Evolutionary conservation across 64 coral and sea anemone genomes (phyloP).

Genomic region (Astreopora myriophthalma): DNA sequence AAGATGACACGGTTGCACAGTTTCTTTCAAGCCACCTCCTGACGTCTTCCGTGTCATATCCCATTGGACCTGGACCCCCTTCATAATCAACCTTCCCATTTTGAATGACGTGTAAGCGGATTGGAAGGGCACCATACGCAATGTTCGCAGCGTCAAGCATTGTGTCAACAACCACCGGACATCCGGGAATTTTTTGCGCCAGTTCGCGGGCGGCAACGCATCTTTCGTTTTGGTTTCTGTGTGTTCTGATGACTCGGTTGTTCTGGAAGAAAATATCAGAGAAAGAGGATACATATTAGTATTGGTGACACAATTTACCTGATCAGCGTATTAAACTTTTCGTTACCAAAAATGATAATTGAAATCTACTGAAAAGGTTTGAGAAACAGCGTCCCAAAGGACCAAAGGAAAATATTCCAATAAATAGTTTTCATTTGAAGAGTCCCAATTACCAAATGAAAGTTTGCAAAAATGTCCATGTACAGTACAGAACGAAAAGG

Average conservation of each 20-base stretch:
- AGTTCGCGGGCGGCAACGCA: constrained; percentile 63
- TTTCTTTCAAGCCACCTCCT: constrained; percentile 37
- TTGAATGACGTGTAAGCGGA: constrained; percentile 71
- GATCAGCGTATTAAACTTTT: no score
- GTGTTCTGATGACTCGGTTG: constrained; percentile 56
- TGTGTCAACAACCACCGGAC: constrained; percentile 73
- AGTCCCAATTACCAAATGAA: no score
- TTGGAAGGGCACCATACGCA: constrained; percentile 72
- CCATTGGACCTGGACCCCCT: constrained; percentile 70
- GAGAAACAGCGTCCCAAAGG: no score
- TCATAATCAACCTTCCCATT: constrained; percentile 66
- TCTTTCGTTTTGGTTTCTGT: constrained; percentile 66
- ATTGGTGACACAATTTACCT: not conserved
- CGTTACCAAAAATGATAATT: no score
- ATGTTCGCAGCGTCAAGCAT: constrained; percentile 66
- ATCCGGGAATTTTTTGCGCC: constrained; percentile 50
- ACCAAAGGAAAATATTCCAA: no score
- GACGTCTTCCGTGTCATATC: constrained; percentile 29
- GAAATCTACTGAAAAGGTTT: no score
- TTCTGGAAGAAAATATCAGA: constrained; percentile 32
- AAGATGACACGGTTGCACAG: not conserved
- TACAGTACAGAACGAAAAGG: no score
- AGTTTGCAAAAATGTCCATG: no score
- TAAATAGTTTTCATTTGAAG: no score
- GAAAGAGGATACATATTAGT: not conserved